Conservation (phyloP, 2,888 invertebrate species). For the Thymelicus sylvestris region DNA sequence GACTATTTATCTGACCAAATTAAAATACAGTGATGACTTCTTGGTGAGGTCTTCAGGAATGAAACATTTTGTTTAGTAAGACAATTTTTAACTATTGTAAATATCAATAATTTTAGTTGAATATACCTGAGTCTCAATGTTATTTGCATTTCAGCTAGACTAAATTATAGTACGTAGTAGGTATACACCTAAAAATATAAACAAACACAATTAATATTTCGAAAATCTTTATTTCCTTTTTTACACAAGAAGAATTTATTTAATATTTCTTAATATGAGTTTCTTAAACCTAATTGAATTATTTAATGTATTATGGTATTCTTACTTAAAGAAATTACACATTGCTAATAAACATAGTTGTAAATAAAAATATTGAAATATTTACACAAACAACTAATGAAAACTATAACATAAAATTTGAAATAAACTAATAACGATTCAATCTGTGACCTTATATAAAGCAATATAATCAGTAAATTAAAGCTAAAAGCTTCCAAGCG, state of each 20-base stretch:
- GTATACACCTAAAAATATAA: background rate
- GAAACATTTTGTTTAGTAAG: too few species aligned
- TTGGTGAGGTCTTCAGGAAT: too few species aligned
- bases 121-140: background rate
- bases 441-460: conserved; percentile 45
- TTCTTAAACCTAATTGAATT: conserved; percentile 65
- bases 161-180: background rate
- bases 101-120: too few species aligned
- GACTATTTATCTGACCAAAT: too few species aligned
- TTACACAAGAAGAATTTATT: conserved; percentile 75
- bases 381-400: conserved; percentile 78
- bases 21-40: too few species aligned
- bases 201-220: conserved; percentile 50
- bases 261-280: conserved; percentile 66
- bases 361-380: conserved; percentile 71
- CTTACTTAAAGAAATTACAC: conserved; percentile 60
- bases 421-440: conserved; percentile 69
- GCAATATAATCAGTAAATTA: conserved; percentile 47
- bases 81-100: too few species aligned
- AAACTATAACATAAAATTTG: conserved; percentile 69
- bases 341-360: conserved; percentile 65
- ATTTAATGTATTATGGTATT: conserved; percentile 56
- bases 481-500: conserved; percentile 51
- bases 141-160: background rate
- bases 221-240: conserved; percentile 74